These are phyloP conservation scores for Drosophila lacteicornis DNA, from an alignment of 1,140 invertebrate genomes.

Conservation along the genomic window DNA sequence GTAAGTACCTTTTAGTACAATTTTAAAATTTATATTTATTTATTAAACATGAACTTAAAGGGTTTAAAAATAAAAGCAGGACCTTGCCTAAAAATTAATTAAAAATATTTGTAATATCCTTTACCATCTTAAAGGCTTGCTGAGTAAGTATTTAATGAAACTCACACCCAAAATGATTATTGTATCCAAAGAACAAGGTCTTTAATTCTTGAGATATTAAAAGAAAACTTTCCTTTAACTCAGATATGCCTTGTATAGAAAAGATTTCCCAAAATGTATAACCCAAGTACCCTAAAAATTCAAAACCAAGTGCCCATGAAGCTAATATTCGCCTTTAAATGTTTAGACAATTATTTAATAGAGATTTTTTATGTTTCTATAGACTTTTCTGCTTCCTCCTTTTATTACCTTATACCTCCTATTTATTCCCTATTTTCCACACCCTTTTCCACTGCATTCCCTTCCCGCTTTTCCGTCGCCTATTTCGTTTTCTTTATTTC, in stretches of 20 bases:
- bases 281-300: no score
- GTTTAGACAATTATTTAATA: slow-evolving; percentile 3
- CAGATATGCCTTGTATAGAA: neutral
- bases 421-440: slow-evolving; percentile 15
- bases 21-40: neutral
- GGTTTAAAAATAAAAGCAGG: no score
- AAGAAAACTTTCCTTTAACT: neutral
- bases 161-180: neutral
- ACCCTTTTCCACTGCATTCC: slow-evolving; percentile 5
- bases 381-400: neutral
- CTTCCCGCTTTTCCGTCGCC: neutral
- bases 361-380: slow-evolving; percentile 4
- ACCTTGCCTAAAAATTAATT: neutral
- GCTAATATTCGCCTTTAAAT: neutral
- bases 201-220: neutral
- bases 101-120: neutral
- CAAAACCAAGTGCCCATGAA: neutral
- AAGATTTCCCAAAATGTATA: neutral
- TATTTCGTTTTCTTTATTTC: slow-evolving; percentile 1
- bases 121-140: neutral
- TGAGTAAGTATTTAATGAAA: neutral
- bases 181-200: neutral
- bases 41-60: neutral
- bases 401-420: slow-evolving; percentile 19
- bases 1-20: no score